Evolutionary conservation across 2,113 vertebrate genomes (phyloP).

Genomic region (Cichladusa arquata): DNA sequence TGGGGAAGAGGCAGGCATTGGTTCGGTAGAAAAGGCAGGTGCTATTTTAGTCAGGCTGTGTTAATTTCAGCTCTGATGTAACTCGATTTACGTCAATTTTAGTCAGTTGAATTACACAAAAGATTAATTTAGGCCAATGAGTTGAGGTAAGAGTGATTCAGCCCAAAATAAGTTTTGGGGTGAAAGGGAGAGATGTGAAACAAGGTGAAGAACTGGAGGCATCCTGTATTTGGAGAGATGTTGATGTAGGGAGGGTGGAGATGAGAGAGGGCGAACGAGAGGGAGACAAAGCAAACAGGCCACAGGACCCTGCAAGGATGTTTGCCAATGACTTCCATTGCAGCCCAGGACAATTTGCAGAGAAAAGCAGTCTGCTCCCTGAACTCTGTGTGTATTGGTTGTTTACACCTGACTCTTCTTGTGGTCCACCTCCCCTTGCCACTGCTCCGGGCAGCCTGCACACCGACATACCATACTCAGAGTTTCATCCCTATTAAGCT

Average conservation of each 20-base stretch:
- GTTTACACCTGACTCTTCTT: background rate
- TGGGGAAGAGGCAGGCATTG: background rate
- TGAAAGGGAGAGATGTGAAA: background rate
- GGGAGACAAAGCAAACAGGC: background rate
- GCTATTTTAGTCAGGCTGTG: slow-evolving; percentile 55
- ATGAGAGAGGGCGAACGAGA: background rate
- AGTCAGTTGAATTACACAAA: slow-evolving; percentile 50
- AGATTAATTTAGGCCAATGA: slow-evolving; percentile 39
- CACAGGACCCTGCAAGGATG: background rate
- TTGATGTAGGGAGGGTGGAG: background rate
- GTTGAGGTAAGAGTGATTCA: slow-evolving; percentile 41
- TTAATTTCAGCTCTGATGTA: slow-evolving; percentile 64
- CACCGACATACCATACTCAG: background rate
- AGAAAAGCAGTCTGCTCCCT: background rate
- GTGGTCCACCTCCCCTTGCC: background rate
- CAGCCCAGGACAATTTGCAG: background rate
- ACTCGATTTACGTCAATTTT: slow-evolving; percentile 50
- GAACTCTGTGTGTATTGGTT: background rate
- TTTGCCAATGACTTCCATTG: background rate
- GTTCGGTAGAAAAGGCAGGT: background rate
- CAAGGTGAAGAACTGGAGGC: background rate
- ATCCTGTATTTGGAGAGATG: background rate
- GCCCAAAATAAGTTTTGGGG: slow-evolving; percentile 22
- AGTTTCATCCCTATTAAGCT: background rate
- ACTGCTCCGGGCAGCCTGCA: background rate